phyloP scores from a whole-genome alignment of 2,888 invertebrate genomes.

The Nymphalis urticae region DNA sequence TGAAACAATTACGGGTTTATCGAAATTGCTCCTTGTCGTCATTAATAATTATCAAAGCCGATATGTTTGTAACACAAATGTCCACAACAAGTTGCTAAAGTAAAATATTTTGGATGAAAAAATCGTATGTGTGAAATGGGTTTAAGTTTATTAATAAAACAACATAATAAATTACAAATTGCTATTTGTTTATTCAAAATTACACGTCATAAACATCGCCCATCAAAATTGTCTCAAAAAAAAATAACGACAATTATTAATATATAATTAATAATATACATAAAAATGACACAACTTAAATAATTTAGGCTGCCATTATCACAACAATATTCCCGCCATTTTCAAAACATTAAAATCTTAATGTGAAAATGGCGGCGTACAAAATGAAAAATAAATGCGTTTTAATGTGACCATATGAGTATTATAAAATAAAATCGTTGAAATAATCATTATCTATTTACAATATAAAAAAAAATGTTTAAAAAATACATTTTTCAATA shows the following conservation, averaged over 20 bases:
- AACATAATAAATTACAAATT: conserved; percentile 52
- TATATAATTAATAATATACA: conserved; percentile 45
- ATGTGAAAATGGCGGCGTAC: conserved; percentile 16
- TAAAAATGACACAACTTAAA: conserved; percentile 34
- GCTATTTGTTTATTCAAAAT: conserved; percentile 61
- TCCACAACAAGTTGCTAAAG: no score
- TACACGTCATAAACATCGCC: conserved; percentile 52
- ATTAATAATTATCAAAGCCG: no score
- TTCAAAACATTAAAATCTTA: conserved; percentile 5
- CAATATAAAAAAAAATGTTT: conserved; percentile 30
- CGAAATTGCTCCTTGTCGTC: no score
- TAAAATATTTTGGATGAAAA: not conserved
- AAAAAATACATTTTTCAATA: conserved; percentile 36
- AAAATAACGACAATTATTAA: conserved; percentile 48
- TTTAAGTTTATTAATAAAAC: conserved; percentile 38
- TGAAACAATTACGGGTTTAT: no score
- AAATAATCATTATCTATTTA: conserved; percentile 38
- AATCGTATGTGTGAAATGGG: not conserved
- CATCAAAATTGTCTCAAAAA: conserved; percentile 40
- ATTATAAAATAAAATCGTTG: conserved; percentile 37
- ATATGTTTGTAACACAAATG: not conserved
- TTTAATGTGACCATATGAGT: conserved; percentile 39
- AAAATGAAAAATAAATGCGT: conserved; percentile 41
- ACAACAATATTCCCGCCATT: conserved; percentile 35
- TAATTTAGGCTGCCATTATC: conserved; percentile 43